Evolutionary conservation across 1,140 invertebrate species (phyloP).

Genomic region (Parapsyche elsis): DNA sequence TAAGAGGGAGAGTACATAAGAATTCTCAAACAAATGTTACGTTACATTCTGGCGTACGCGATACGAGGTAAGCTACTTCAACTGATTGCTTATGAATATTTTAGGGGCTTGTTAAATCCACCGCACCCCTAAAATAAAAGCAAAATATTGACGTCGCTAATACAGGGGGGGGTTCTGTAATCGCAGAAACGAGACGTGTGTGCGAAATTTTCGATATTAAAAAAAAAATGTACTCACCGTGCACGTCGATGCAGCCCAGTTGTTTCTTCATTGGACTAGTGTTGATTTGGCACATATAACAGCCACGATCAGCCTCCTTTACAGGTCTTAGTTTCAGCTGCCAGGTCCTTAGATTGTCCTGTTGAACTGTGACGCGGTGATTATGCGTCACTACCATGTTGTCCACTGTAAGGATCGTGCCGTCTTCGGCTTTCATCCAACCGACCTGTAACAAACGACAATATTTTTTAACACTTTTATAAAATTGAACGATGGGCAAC

Average conservation of each 20-base stretch:
- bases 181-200: too few relatives aligned
- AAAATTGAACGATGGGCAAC: too few relatives aligned
- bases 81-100: constrained; percentile 55
- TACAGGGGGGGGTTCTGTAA: too few relatives aligned
- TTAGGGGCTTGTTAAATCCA: constrained; percentile 49
- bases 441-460: constrained; percentile 72
- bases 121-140: constrained; percentile 40
- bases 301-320: constrained; percentile 73
- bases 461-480: too few relatives aligned
- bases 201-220: too few relatives aligned
- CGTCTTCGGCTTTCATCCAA: constrained; percentile 84
- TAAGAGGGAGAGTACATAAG: constrained; percentile 39
- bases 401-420: constrained; percentile 82
- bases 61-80: constrained; percentile 49
- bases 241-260: constrained; percentile 84
- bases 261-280: constrained; percentile 83
- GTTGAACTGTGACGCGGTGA: constrained; percentile 76
- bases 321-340: constrained; percentile 75
- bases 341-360: constrained; percentile 76
- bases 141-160: constrained; percentile 43
- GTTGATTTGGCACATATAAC: constrained; percentile 86
- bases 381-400: constrained; percentile 84
- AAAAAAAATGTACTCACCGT: constrained; percentile 75
- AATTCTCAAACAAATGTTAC: constrained; percentile 49
- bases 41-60: constrained; percentile 19